Evolutionary conservation across 2,113 vertebrate genomes (phyloP).

Genomic region (Gasterosteus nipponicus): DNA sequence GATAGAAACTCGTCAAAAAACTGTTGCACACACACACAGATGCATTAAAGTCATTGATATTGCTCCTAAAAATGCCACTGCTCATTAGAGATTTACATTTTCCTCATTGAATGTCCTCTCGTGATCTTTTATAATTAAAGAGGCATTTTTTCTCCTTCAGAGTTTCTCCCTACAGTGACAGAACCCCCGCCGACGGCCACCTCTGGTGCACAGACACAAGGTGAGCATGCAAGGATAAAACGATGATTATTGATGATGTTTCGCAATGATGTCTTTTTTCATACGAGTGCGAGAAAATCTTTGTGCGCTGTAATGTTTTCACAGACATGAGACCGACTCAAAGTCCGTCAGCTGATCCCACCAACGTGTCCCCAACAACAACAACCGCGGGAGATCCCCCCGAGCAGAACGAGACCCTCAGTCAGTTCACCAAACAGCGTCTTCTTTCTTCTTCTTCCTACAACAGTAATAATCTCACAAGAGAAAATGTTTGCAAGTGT

Average conservation of each 20-base stretch:
- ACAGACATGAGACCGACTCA: constrained; percentile 26
- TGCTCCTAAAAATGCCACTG: constrained; percentile 5
- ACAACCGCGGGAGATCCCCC: constrained; percentile 42
- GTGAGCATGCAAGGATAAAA: constrained; percentile 34
- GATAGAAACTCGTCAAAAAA: background rate
- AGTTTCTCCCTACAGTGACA: background rate
- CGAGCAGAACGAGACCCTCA: constrained; percentile 29
- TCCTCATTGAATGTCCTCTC: background rate
- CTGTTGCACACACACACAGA: background rate
- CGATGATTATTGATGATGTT: background rate
- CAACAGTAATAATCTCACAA: background rate
- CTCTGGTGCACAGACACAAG: background rate
- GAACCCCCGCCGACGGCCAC: constrained; percentile 7
- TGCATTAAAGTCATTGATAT: background rate
- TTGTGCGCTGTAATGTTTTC: background rate
- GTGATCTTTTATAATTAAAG: background rate
- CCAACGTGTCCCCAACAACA: background rate
- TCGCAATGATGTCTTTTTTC: background rate
- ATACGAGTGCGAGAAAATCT: background rate
- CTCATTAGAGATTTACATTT: background rate
- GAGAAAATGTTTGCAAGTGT: too few species aligned
- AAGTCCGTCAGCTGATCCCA: background rate
- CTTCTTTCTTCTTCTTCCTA: background rate
- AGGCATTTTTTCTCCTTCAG: constrained; percentile 15
- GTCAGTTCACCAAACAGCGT: constrained; percentile 39